Conservation (phyloP, 2,888 invertebrate species). For the Erebia palarica region DNA sequence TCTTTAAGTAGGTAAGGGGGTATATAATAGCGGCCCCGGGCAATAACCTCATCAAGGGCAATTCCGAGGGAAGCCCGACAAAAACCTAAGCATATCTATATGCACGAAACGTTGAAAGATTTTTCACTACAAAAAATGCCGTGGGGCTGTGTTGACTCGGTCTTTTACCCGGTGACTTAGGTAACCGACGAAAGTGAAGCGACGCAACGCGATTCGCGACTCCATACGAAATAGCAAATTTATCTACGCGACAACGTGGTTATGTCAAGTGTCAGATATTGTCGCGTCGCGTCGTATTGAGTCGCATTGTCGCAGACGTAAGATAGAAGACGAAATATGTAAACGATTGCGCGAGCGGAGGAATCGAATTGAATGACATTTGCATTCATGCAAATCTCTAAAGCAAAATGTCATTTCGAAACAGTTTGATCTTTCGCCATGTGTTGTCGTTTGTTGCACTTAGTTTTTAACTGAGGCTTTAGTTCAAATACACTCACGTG, state of each 20-base stretch:
- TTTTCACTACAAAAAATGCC: neutral
- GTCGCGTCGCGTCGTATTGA: no score
- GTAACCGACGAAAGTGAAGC: no score
- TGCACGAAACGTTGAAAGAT: slow-evolving; percentile 3
- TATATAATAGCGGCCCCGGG: slow-evolving; percentile 58
- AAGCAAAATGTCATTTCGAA: slow-evolving; percentile 3
- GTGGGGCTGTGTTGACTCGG: no score
- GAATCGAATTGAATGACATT: neutral
- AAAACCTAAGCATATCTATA: slow-evolving; percentile 44
- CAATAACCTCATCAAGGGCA: slow-evolving; percentile 53
- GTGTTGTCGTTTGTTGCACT: neutral
- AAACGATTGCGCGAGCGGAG: neutral
- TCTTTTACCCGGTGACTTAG: no score
- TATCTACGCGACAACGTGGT: no score
- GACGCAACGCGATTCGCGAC: no score
- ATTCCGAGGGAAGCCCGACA: slow-evolving; percentile 57
- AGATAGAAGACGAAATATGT: neutral
- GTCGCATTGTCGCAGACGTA: no score
- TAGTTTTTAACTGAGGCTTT: neutral
- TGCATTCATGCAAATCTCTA: neutral
- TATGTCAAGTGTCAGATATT: no score
- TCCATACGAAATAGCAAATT: no score
- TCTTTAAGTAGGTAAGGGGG: slow-evolving; percentile 37
- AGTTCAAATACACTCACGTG: no score
- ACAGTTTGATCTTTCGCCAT: slow-evolving; percentile 4